These are phyloP conservation scores for Eurois occulta DNA, from an alignment of 2,888 invertebrate genomes.

Conservation along the genomic window DNA sequence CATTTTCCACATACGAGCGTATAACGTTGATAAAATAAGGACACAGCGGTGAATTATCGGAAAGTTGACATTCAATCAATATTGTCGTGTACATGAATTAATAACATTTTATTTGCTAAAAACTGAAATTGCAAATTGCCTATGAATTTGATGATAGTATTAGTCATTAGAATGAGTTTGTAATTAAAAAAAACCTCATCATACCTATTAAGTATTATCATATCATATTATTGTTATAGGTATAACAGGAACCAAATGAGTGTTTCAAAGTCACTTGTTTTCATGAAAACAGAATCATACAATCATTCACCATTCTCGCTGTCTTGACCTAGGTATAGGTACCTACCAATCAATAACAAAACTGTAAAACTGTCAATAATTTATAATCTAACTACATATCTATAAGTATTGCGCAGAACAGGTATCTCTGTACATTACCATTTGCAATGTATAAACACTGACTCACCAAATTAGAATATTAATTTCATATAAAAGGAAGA, in stretches of 20 bases:
- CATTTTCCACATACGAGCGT: constrained; percentile 63
- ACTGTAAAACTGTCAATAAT: constrained; percentile 24
- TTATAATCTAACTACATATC: constrained; percentile 10
- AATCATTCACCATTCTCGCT: neutral
- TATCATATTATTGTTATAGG: too few species aligned
- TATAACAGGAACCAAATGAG: too few species aligned
- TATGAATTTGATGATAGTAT: neutral
- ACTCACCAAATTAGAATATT: constrained; percentile 75
- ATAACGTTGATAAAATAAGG: constrained; percentile 62
- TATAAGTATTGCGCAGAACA: constrained; percentile 66
- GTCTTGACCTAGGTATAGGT: constrained; percentile 13
- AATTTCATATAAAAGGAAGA: constrained; percentile 61
- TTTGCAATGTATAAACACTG: constrained; percentile 64
- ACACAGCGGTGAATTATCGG: constrained; percentile 48
- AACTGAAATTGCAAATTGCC: neutral
- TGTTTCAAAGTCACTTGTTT: neutral
- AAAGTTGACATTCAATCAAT: constrained; percentile 20
- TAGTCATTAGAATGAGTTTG: neutral
- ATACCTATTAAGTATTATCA: too few species aligned
- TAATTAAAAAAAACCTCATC: neutral
- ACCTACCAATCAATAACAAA: constrained; percentile 23
- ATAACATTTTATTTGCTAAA: neutral
- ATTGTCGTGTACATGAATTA: neutral
- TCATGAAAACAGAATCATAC: neutral
- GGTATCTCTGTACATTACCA: constrained; percentile 52